Percentiles rank a stretch among this genome's conserved stretches.
These are phyloP conservation scores for Archegozetes longisetosus DNA, from an alignment of 1,140 invertebrate species.

Conservation along the genomic window DNA sequence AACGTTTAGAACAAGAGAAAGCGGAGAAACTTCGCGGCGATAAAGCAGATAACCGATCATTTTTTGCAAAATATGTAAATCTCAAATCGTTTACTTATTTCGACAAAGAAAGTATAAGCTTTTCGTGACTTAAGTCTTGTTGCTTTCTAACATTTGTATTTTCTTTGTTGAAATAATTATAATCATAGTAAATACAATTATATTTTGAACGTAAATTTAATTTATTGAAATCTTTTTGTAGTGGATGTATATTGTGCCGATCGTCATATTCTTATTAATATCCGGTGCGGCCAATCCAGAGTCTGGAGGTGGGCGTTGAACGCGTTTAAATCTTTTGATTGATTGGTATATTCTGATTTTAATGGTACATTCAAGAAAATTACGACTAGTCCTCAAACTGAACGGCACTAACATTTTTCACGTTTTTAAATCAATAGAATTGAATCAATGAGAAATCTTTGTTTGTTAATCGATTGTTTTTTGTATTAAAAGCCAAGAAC, in stretches of 20 bases:
- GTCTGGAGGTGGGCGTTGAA: constrained; percentile 5
- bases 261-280: constrained; percentile 64
- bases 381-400: not conserved
- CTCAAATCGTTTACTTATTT: not conserved
- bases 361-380: not conserved
- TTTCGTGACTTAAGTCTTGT: too few relatives aligned
- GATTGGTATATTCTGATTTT: too few relatives aligned
- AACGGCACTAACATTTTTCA: not conserved
- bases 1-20: constrained; percentile 73
- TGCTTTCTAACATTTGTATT: too few relatives aligned
- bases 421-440: not conserved
- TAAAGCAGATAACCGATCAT: constrained; percentile 76
- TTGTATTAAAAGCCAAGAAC: too few relatives aligned
- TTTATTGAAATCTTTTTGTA: constrained; percentile 36
- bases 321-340: too few relatives aligned
- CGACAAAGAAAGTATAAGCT: too few relatives aligned
- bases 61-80: constrained; percentile 93
- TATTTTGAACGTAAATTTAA: constrained; percentile 2
- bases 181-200: too few relatives aligned
- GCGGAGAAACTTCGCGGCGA: constrained; percentile 77
- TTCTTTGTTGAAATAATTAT: too few relatives aligned
- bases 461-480: too few relatives aligned
- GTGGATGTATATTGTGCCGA: constrained; percentile 91
- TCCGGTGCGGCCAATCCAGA: constrained; percentile 66
- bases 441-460: not conserved